Evolutionary conservation across 2,888 invertebrate species (phyloP).

Genomic region (Philopedon plagiatum): DNA sequence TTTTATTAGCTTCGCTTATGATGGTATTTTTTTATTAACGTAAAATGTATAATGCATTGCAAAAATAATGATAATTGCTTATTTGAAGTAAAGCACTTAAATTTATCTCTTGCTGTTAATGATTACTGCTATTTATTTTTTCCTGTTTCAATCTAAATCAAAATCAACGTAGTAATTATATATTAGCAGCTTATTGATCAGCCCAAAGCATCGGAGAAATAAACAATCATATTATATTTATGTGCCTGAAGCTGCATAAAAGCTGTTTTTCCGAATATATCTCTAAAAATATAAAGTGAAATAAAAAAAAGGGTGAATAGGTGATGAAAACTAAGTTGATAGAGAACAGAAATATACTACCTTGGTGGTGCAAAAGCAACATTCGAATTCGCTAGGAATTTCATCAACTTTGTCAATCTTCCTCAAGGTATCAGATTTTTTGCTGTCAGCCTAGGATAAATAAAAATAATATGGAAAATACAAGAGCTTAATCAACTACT

Average conservation of each 20-base stretch:
- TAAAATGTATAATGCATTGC: no score
- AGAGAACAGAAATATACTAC: constrained; percentile 69
- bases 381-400: constrained; percentile 95
- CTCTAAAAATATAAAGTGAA: constrained; percentile 4
- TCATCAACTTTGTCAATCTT: constrained; percentile 81
- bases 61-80: neutral
- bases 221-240: neutral
- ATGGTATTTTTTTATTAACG: no score
- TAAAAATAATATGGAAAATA: constrained; percentile 47
- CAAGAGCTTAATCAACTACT: neutral
- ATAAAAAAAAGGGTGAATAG: constrained; percentile 7
- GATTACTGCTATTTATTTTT: no score
- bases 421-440: constrained; percentile 76
- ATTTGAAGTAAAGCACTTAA: no score
- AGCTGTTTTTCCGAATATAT: neutral
- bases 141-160: no score
- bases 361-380: constrained; percentile 97
- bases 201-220: neutral
- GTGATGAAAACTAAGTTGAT: constrained; percentile 21
- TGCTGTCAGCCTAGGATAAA: constrained; percentile 69
- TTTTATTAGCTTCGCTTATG: no score
- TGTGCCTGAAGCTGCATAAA: constrained; percentile 15
- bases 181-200: neutral
- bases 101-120: no score
- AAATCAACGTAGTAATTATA: no score